Percentiles rank a stretch among this genome's conserved stretches.
These are phyloP conservation scores for Pseudomyrmex pallidus DNA, from an alignment of 1,140 invertebrate genomes.

Conservation along the genomic window DNA sequence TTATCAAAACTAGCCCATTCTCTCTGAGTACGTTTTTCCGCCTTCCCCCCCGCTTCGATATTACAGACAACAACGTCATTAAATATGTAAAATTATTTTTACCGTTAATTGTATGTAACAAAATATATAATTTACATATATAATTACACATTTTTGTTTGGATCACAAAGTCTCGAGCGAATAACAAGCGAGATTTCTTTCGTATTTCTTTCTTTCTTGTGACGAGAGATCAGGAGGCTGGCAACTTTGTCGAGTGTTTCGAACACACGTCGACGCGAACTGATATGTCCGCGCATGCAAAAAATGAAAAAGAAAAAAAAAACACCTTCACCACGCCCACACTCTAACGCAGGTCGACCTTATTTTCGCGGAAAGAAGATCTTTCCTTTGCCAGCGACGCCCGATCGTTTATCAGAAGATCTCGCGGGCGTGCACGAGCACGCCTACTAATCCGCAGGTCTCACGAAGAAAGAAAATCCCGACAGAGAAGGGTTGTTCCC, in stretches of 20 bases:
- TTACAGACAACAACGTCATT: too few species aligned
- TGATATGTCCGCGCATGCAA: constrained; percentile 50
- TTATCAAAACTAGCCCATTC: constrained; percentile 79
- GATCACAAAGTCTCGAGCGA: not conserved
- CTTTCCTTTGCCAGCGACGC: constrained; percentile 81
- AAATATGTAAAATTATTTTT: too few species aligned
- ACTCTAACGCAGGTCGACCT: constrained; percentile 65
- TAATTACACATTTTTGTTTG: too few species aligned
- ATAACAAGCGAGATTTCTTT: constrained; percentile 13
- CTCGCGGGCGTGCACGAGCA: constrained; percentile 73
- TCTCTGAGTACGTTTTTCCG: not conserved
- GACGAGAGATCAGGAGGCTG: constrained; percentile 27
- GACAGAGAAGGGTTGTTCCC: constrained; percentile 27
- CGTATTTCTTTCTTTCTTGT: constrained; percentile 16
- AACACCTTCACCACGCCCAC: constrained; percentile 76
- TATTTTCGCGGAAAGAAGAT: constrained; percentile 76
- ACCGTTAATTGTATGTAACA: too few species aligned
- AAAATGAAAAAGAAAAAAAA: constrained; percentile 71
- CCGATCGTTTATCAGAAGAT: constrained; percentile 83
- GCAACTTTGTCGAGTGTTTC: not conserved
- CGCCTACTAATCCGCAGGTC: constrained; percentile 72
- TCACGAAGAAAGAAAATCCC: constrained; percentile 37
- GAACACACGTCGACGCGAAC: constrained; percentile 22
- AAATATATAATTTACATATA: too few species aligned
- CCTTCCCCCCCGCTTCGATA: too few species aligned